phyloP scores from a whole-genome alignment of 2,113 vertebrate species.

The Phrynocephalus versicolor region DNA sequence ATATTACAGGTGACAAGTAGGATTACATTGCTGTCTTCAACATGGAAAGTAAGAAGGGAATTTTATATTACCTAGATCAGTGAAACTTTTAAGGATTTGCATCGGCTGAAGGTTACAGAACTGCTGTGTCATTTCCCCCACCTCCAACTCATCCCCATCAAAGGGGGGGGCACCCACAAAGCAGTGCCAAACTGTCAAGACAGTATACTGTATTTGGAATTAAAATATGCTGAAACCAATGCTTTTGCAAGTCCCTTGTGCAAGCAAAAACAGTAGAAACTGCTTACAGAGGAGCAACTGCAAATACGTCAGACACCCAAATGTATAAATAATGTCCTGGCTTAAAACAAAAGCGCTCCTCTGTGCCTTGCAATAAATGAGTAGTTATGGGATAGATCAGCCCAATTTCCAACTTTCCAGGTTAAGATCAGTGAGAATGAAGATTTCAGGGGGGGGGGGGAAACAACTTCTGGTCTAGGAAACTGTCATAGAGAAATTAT shows the following conservation, averaged over 20 bases:
- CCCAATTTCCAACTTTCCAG: background rate
- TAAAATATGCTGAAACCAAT: constrained; percentile 21
- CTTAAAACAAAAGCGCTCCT: background rate
- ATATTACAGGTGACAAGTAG: background rate
- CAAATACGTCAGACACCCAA: background rate
- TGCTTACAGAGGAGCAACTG: background rate
- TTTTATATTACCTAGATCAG: background rate
- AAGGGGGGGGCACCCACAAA: too few species aligned
- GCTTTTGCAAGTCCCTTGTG: constrained; percentile 20
- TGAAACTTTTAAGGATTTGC: constrained; percentile 4
- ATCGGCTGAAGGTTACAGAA: background rate
- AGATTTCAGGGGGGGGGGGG: too few species aligned
- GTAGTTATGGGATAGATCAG: background rate
- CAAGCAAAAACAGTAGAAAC: background rate
- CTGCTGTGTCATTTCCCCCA: constrained; percentile 14
- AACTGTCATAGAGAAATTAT: background rate
- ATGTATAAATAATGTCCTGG: background rate
- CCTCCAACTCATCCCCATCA: background rate
- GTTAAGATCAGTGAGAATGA: background rate
- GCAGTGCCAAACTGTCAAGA: constrained; percentile 25
- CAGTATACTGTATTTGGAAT: background rate
- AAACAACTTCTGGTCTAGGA: background rate
- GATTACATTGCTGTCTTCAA: constrained; percentile 1
- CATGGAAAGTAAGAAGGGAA: background rate
- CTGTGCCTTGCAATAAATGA: background rate